Evolutionary conservation across 2,113 vertebrate genomes (phyloP).

Genomic region (Perccottus glenii): DNA sequence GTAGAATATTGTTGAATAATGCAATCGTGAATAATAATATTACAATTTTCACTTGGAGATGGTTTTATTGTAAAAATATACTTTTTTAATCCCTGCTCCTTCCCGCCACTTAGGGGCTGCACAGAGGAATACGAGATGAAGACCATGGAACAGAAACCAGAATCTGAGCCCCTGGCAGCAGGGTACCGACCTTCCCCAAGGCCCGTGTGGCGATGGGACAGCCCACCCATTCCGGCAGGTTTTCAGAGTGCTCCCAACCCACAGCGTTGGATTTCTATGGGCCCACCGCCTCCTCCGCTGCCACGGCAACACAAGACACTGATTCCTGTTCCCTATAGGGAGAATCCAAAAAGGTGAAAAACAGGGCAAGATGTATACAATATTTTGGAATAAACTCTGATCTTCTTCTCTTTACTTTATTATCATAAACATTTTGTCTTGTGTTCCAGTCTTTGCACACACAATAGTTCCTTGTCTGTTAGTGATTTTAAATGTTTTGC

Average conservation of each 20-base stretch:
- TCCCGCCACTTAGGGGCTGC: conserved; percentile 83
- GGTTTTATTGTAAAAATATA: neutral
- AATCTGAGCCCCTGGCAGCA: conserved; percentile 78
- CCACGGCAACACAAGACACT: conserved; percentile 78
- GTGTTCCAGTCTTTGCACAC: too few relatives aligned
- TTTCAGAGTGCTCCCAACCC: conserved; percentile 75
- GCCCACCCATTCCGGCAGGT: conserved; percentile 74
- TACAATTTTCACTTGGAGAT: too few relatives aligned
- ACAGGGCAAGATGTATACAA: too few relatives aligned
- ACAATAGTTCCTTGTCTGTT: neutral
- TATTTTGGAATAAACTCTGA: too few relatives aligned
- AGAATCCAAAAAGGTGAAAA: conserved; percentile 85
- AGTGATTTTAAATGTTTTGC: neutral
- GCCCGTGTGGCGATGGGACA: conserved; percentile 87
- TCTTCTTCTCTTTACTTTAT: too few relatives aligned
- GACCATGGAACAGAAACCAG: conserved; percentile 82
- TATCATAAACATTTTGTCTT: too few relatives aligned
- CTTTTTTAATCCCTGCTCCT: neutral
- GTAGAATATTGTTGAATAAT: neutral
- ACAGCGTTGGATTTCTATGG: conserved; percentile 80
- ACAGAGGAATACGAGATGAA: conserved; percentile 88
- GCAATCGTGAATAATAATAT: too few relatives aligned
- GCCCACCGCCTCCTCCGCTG: conserved; percentile 70
- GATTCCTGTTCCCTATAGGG: conserved; percentile 82
- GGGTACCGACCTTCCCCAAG: conserved; percentile 85